Conservation (phyloP, 2,113 vertebrate species). For the Terrapene triunguis region DNA sequence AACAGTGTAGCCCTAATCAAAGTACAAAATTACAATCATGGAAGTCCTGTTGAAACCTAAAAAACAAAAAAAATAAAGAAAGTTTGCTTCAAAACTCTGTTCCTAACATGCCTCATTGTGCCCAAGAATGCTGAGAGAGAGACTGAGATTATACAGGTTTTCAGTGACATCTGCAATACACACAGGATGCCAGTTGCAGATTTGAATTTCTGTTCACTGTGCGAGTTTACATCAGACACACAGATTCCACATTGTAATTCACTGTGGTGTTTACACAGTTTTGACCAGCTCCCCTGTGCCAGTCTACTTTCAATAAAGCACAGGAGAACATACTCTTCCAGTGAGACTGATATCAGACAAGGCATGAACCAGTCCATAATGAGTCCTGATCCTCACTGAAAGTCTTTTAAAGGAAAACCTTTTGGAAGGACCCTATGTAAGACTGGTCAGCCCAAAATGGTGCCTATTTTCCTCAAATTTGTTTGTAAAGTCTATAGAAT, state of each 20-base stretch:
- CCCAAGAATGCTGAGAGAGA: background rate
- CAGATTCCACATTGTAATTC: fast-evolving
- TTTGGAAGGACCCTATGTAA: background rate
- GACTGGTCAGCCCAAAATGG: fast-evolving
- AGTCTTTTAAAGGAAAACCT: background rate
- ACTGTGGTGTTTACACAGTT: background rate
- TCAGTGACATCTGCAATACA: background rate
- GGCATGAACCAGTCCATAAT: fast-evolving
- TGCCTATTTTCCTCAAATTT: background rate
- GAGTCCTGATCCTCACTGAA: background rate
- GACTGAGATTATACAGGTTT: background rate
- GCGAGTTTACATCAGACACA: background rate
- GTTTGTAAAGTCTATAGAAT: background rate
- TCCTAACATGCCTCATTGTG: background rate
- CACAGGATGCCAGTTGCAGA: background rate
- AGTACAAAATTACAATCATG: constrained; percentile 15
- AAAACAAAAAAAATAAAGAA: too few relatives aligned
- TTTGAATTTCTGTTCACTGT: background rate
- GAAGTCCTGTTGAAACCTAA: constrained; percentile 56
- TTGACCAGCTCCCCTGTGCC: background rate
- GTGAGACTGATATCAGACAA: background rate
- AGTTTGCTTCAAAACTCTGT: constrained; percentile 26
- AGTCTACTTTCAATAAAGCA: background rate
- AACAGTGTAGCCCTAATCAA: constrained; percentile 37
- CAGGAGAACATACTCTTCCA: background rate